Conservation (phyloP, 2,113 vertebrate species). For the Oxyura jamaicensis region DNA sequence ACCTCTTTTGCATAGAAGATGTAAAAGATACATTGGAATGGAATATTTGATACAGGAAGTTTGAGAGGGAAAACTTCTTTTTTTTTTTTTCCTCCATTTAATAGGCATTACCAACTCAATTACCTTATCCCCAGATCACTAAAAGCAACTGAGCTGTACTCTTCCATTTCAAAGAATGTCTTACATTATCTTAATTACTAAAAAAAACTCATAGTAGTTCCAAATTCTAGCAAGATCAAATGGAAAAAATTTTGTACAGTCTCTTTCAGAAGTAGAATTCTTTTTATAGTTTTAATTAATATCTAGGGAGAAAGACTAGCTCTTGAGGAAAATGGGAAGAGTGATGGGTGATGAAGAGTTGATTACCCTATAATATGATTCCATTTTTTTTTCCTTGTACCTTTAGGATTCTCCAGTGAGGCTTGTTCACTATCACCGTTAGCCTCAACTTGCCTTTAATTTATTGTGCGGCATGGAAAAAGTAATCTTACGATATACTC, state of each 20-base stretch:
- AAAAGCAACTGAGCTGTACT: background rate
- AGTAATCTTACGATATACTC: background rate
- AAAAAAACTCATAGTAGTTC: too few species aligned
- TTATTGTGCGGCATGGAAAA: background rate
- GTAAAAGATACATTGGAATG: background rate
- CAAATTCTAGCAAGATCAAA: background rate
- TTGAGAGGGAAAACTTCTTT: background rate
- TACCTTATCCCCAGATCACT: background rate
- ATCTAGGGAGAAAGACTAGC: background rate
- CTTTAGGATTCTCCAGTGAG: background rate
- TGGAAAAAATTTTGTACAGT: background rate
- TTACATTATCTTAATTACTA: background rate
- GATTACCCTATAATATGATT: background rate
- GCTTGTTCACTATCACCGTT: background rate
- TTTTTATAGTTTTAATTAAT: background rate
- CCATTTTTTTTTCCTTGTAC: background rate
- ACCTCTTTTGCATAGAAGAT: background rate
- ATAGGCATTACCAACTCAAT: background rate
- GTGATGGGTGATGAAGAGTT: fast-evolving
- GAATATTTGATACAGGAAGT: background rate
- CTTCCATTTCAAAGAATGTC: background rate
- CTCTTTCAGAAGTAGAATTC: background rate
- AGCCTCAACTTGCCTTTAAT: background rate
- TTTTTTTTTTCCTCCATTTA: too few species aligned
- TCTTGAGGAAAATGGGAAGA: background rate